Evolutionary conservation across 2,113 vertebrate genomes (phyloP).

Genomic region (Oncorhynchus gorbuscha): DNA sequence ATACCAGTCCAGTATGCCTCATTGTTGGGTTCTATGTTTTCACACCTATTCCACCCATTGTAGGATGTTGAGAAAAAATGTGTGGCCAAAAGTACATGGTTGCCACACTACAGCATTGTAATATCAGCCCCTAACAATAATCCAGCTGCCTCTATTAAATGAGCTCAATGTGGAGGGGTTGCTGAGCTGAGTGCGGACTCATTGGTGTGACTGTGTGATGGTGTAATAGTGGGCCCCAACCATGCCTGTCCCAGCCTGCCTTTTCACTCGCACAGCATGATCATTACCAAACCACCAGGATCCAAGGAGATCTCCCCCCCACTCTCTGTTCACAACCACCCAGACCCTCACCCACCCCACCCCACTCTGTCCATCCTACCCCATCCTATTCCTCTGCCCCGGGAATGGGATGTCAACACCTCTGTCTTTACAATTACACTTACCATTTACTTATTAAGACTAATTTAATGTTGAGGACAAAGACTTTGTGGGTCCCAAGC

Average conservation of each 20-base stretch:
- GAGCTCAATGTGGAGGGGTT: constrained; percentile 6
- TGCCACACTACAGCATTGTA: too few relatives aligned
- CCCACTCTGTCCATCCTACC: not conserved
- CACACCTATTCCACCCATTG: too few relatives aligned
- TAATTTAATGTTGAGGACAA: constrained; percentile 31
- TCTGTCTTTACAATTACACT: constrained; percentile 44
- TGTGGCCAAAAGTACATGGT: too few relatives aligned
- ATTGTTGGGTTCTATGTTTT: too few relatives aligned
- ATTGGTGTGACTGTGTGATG: not conserved
- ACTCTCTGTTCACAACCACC: not conserved
- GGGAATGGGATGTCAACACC: constrained; percentile 26
- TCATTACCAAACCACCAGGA: constrained; percentile 15
- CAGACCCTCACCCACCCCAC: not conserved
- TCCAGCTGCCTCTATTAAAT: too few relatives aligned
- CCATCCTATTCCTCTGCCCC: too few relatives aligned
- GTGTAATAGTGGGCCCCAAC: not conserved
- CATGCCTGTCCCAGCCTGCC: constrained; percentile 13
- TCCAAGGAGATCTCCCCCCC: not conserved
- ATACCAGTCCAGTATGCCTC: too few relatives aligned
- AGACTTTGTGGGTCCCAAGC: constrained; percentile 12
- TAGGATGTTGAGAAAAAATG: too few relatives aligned
- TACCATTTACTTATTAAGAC: constrained; percentile 16
- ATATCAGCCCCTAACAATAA: too few relatives aligned
- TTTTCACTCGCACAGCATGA: constrained; percentile 17
- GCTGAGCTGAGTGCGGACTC: not conserved